Conservation (phyloP, 2,113 vertebrate genomes). For the Eublepharis macularius region DNA sequence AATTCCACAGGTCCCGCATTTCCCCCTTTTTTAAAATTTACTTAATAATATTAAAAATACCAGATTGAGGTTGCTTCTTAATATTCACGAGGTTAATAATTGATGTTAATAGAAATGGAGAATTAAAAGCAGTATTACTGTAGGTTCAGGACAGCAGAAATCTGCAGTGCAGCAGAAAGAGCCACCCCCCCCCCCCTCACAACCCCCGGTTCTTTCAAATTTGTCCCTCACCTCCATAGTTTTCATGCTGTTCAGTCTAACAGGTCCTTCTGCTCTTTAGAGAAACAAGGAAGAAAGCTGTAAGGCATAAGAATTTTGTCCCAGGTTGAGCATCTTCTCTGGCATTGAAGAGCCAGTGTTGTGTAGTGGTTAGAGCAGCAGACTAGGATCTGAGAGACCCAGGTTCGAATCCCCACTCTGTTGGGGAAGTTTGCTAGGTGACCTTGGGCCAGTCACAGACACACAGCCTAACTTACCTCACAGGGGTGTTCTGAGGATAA, state of each 20-base stretch:
- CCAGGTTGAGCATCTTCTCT: neutral
- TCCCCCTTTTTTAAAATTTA: neutral
- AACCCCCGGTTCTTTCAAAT: neutral
- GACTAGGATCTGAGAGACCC: too few relatives aligned
- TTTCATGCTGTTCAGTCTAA: neutral
- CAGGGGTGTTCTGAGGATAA: too few relatives aligned
- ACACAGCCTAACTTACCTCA: too few relatives aligned
- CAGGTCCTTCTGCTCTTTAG: neutral
- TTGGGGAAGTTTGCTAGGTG: too few relatives aligned
- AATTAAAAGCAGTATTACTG: conserved; percentile 55
- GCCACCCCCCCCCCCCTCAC: neutral
- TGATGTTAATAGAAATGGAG: conserved; percentile 60
- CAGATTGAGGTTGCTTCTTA: conserved; percentile 42
- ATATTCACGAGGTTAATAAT: conserved; percentile 57
- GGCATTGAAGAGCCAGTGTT: neutral
- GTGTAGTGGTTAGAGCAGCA: too few relatives aligned
- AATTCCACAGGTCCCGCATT: neutral
- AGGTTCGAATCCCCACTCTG: too few relatives aligned
- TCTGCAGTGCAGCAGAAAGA: conserved; percentile 2
- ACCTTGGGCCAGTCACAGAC: too few relatives aligned
- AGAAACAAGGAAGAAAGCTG: neutral
- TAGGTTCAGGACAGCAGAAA: conserved; percentile 14
- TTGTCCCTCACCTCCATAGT: neutral
- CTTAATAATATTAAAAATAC: conserved; percentile 24
- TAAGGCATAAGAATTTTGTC: too few relatives aligned